Evolutionary conservation across 1,140 invertebrate species (phyloP), one percentile per base, ranked within the genome.

Genomic region (Sycophaga agraensis): DNA sequence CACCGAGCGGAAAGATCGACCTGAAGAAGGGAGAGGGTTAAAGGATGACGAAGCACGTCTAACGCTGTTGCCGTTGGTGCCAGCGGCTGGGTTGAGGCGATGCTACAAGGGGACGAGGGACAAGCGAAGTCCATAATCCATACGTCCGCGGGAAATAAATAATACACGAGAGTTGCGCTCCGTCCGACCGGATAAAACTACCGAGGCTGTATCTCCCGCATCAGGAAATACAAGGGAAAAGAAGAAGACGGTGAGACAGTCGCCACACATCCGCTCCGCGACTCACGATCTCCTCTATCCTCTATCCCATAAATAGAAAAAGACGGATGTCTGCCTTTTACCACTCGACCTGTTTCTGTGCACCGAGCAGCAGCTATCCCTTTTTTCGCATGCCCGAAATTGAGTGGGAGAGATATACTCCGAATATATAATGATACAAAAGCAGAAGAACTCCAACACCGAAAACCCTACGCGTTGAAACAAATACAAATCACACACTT

Each of bases 111-210:
- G 43, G 40, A 42, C 28, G 4, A 61, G 60, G 48, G 59, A 50
- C 26, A 69, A 68, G 50, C 59, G 17, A 40, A 72, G 66, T 67
- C 70, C 68, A 68, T 73, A 73, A 75, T 73, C 70, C 71, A 70
- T 71, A 74, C 54, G 67, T 72, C 68, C 66, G 59, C 66, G 60
- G 59, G 66, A 73, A 72, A 73, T 75, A 73, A 75, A 75, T 75
- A 73, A 73, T 73, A 72, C 70, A 71, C 53, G 66, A 70, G 62
- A 61, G 58, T 62, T n/a, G n/a, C n/a, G n/a, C 48, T 66, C 50
- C 61, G 59, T 65, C 63, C 65, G 59, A 49, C n/a, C 60, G 64
- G 67, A 69, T 68, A 67, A 71, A 68, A 70, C 56, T 65, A 57
- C 49, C 14, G 31, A 22, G 1, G 35, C n/a, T 50, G 43, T 40